Percentiles rank a stretch among this genome's conserved stretches.
phyloP scores from a whole-genome alignment of 2,888 invertebrate species.

The Clunio marinus region DNA sequence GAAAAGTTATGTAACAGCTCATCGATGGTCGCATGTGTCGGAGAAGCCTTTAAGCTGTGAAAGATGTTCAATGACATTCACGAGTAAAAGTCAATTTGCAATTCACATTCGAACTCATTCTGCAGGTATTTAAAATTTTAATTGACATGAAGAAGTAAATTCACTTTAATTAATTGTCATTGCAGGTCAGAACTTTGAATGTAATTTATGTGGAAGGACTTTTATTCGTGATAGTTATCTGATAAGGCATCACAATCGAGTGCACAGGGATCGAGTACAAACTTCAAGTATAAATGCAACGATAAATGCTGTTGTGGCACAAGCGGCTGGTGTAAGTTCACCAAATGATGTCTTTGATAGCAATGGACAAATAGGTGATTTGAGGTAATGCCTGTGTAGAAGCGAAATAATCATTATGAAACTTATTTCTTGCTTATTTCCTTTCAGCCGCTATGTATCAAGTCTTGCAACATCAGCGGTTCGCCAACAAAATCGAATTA shows the following conservation, averaged over 20 bases:
- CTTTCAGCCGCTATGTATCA: not conserved
- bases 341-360: slow-evolving; percentile 43
- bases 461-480: not conserved
- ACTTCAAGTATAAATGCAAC: slow-evolving; percentile 56
- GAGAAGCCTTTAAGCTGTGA: slow-evolving; percentile 71
- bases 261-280: slow-evolving; percentile 62
- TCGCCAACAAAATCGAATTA: slow-evolving; percentile 5
- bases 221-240: slow-evolving; percentile 75
- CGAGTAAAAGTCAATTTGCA: slow-evolving; percentile 69
- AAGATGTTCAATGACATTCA: slow-evolving; percentile 68
- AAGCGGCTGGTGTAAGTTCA: slow-evolving; percentile 36
- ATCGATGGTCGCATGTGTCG: slow-evolving; percentile 72
- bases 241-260: slow-evolving; percentile 72
- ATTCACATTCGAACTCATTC: slow-evolving; percentile 57
- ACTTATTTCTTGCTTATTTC: not conserved
- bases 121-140: not conserved
- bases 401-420: not conserved
- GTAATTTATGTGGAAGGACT: slow-evolving; percentile 68
- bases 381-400: slow-evolving; percentile 41
- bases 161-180: too few relatives aligned
- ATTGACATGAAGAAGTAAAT: too few relatives aligned
- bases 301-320: slow-evolving; percentile 53
- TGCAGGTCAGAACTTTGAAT: slow-evolving; percentile 68
- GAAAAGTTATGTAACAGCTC: slow-evolving; percentile 75
- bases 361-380: slow-evolving; percentile 44